phyloP scores from a whole-genome alignment of 2,888 invertebrate species.

The Parnassius glacialis region DNA sequence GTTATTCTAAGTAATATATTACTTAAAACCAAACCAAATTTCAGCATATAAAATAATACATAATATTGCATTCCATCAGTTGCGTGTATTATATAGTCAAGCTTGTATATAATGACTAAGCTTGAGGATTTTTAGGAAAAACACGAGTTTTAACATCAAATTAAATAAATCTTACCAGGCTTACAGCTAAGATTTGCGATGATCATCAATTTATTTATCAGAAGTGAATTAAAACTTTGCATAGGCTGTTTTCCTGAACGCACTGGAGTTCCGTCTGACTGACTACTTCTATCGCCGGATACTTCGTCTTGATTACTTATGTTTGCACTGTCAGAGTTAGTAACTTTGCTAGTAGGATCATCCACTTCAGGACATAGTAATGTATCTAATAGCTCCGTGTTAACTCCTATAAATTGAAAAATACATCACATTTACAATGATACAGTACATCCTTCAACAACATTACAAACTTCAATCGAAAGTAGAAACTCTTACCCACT shows the following conservation, averaged over 20 bases:
- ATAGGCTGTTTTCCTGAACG: constrained; percentile 49
- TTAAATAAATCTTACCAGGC: constrained; percentile 83
- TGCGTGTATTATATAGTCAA: no score
- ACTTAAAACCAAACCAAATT: no score
- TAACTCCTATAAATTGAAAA: constrained; percentile 84
- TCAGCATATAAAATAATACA: no score
- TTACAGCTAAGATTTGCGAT: constrained; percentile 93
- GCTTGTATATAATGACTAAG: no score
- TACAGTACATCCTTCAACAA: constrained; percentile 12
- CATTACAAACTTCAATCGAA: background rate
- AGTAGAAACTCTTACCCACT: constrained; percentile 58
- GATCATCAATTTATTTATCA: constrained; percentile 91
- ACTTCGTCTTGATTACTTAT: constrained; percentile 32
- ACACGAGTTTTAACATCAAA: no score
- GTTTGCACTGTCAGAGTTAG: constrained; percentile 28
- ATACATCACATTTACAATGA: constrained; percentile 6
- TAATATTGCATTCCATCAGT: no score
- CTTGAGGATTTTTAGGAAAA: no score
- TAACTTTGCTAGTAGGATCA: constrained; percentile 31
- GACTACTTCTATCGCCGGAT: constrained; percentile 43
- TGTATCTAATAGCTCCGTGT: constrained; percentile 89
- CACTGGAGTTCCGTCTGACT: constrained; percentile 41
- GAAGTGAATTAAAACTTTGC: constrained; percentile 88
- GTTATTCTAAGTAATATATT: no score
- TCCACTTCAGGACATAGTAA: constrained; percentile 84